These are phyloP conservation scores for Physella acuta DNA, from an alignment of 1,140 invertebrate species.

Conservation along the genomic window DNA sequence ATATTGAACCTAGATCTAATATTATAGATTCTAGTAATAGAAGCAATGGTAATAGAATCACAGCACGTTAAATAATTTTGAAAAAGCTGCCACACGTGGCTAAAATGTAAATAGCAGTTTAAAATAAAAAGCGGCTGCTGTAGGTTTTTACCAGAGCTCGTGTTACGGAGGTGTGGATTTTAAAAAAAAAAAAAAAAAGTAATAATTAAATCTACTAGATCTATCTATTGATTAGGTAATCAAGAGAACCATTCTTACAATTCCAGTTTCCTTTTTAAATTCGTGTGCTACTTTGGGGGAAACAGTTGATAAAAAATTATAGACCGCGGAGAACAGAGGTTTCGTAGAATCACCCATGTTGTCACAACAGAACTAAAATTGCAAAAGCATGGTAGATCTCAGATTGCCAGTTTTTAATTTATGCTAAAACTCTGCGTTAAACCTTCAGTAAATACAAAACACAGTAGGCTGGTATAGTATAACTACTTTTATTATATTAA, in stretches of 20 bases:
- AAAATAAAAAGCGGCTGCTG: neutral
- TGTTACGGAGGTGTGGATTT: neutral
- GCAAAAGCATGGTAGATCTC: too few species aligned
- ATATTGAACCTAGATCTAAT: too few species aligned
- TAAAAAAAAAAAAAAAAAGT: neutral
- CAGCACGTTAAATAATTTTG: neutral
- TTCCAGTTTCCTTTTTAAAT: neutral
- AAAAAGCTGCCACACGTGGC: neutral
- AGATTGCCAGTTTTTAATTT: too few species aligned
- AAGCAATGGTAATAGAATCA: too few species aligned
- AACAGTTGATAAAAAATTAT: neutral
- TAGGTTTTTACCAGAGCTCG: neutral
- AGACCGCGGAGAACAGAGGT: neutral
- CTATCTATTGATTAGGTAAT: neutral
- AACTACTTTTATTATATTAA: too few species aligned
- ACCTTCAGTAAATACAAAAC: too few species aligned
- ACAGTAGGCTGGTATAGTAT: too few species aligned
- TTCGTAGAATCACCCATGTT: neutral
- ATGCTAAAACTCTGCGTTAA: too few species aligned
- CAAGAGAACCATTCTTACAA: too few species aligned
- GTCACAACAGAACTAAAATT: too few species aligned
- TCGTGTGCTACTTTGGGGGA: neutral
- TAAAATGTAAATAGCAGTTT: neutral
- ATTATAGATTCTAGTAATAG: too few species aligned
- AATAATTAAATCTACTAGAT: neutral